These are phyloP conservation scores for Pachyrhynchus sulphureomaculatus DNA, from an alignment of 1,140 invertebrate species.

Conservation along the genomic window DNA sequence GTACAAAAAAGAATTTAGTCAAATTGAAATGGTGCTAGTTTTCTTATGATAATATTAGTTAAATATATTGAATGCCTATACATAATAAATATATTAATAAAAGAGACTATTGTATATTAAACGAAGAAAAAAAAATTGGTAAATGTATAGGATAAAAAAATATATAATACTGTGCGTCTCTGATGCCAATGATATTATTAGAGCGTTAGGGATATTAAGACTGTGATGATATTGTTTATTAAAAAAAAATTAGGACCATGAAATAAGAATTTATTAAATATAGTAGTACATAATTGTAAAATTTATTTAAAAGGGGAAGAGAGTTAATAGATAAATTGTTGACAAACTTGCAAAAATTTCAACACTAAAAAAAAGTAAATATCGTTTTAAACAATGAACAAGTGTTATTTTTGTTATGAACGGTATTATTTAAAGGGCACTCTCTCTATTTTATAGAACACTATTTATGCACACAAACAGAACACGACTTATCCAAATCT, in stretches of 20 bases:
- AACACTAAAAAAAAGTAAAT: no score
- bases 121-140: background rate
- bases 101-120: conserved; percentile 13
- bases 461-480: no score
- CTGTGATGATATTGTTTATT: conserved; percentile 34
- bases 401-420: no score
- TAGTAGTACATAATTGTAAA: background rate
- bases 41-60: conserved; percentile 36
- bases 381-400: no score
- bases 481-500: no score
- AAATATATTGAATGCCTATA: conserved; percentile 27
- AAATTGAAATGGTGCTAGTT: conserved; percentile 38
- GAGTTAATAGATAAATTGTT: background rate
- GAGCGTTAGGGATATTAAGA: conserved; percentile 29
- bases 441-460: no score
- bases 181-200: conserved; percentile 9
- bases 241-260: conserved; percentile 31
- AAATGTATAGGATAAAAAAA: background rate
- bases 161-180: background rate
- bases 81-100: background rate
- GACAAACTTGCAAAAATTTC: no score
- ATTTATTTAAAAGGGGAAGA: background rate
- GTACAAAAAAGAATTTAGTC: conserved; percentile 25
- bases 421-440: no score
- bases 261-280: conserved; percentile 16